Evolutionary conservation across 64 coral and sea anemone species (phyloP), one percentile per base, ranked within the genome.

Genomic region (Porites lutea): DNA sequence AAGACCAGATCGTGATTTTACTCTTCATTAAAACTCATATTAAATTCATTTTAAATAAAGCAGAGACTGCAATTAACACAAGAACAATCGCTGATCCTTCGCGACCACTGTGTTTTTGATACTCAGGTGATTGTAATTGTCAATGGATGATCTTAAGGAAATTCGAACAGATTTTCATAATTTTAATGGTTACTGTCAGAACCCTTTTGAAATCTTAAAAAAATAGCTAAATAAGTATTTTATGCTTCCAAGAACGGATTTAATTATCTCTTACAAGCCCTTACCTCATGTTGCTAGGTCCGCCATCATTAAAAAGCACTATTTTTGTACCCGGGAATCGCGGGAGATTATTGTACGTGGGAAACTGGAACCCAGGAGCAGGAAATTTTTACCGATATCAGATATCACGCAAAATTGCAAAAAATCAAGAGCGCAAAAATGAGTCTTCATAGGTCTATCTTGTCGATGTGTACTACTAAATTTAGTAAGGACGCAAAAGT

Each of bases 211-310:
- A 48, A 13, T 10, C 15, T 48, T 74, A 8, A 14, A 45, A 14
- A 7, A 15, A 15, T 14, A 15, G 11, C 37, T 47, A 14, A 15
- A 48, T 55, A 27, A 79, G 11, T 22, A 79, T 5, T 6, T 27
- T 65, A n/a, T n/a, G 60, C 59, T 18, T 13, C 15, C 59, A 47
- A 50, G 21, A 65, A 44, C 2, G 2, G 27, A 45, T 37, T 71
- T 71, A 57, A 57, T 57, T 13, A 74, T 48, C 8, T 79, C 59
- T 58, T 12, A 13, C 10, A 47, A n/a, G 44, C 27, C n/a, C 77
- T 79, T 58, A 61, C 77, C 12, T 37, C 77, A 79, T 79, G 77
- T 79, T 79, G 77, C 77, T 59, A 79, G 21, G 77, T 79, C 77
- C 77, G 8, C 77, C 52, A 79, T 79, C 48, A 65, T n/a, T n/a